Evolutionary conservation across 1,140 invertebrate genomes (phyloP), one percentile per base, ranked within the genome.

Genomic region (Cydia splendana): DNA sequence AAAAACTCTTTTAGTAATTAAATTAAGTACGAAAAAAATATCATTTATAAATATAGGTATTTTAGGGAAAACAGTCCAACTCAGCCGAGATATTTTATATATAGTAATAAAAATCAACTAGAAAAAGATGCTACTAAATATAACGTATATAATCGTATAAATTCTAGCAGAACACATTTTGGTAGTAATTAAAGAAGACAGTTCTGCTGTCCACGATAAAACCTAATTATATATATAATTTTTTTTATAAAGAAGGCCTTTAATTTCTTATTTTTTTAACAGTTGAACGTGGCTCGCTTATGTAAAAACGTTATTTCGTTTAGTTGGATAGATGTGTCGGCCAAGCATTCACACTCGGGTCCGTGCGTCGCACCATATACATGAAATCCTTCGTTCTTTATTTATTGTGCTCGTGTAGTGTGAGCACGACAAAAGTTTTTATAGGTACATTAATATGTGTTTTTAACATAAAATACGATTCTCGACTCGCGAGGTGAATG

Each of bases 121-220:
- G 34, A 71, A 42, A 42, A 38, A 42, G 30, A 71, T n/a, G 45
- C 2, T 71, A 71, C 38, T 71, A 45, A 71, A 71, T 71, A 45
- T 45, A 38, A 71, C 67, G 67, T 71, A 69, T 38, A 38, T 38
- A 38, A 45, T n/a, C 15, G 30, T 38, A 38, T 38, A 38, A 71
- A 71, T 34, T 71, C 67, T 71, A 45, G 67, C 67, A 71, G 67
- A 71, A 71, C 67, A 71, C 67, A 71, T 71, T 71, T 71, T 30
- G 67, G 67, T 71, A 71, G 67, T 71, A 71, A 45, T 42, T 10
- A 71, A 71, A 71, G 67, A 71, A 71, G 67, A 71, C 67, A 71
- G 30, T 71, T 38, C 67, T 71, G 67, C 67, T 71, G 67, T 71
- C 67, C 67, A 42, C 13, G 67, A 15, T 71, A 18, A 45, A 38